Percentiles rank a stretch among this genome's conserved stretches.
Conservation (phyloP, 92 coral and sea anemone genomes). For the Epizoanthus rinbou region DNA sequence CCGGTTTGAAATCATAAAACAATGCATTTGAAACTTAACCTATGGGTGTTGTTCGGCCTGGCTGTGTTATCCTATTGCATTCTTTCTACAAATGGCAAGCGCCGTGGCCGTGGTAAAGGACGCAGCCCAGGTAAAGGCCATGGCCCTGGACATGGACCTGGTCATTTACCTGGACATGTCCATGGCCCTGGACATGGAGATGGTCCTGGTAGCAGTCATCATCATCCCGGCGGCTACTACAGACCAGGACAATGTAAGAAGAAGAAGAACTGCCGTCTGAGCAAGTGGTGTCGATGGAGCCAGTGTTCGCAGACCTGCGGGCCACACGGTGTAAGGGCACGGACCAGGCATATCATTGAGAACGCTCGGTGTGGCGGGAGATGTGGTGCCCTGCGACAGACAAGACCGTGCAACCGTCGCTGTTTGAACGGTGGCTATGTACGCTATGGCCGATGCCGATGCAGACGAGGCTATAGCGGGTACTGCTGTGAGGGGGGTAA, state of each 20-base stretch:
- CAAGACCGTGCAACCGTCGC: constrained; percentile 18
- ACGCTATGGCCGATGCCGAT: constrained; percentile 21
- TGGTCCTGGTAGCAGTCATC: not conserved
- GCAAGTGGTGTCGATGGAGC: constrained; percentile 31
- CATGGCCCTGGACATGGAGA: not conserved
- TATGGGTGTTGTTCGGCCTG: not conserved
- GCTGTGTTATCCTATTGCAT: not conserved
- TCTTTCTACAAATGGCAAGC: not conserved
- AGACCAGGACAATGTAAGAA: constrained; percentile 12
- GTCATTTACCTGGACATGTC: too few species aligned
- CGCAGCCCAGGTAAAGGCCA: not conserved
- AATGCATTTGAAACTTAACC: constrained; percentile 9
- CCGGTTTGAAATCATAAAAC: not conserved
- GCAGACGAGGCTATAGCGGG: constrained; percentile 25
- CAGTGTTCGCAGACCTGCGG: constrained; percentile 30
- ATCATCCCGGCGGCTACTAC: not conserved
- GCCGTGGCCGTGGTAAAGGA: too few species aligned
- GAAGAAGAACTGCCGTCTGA: constrained; percentile 26
- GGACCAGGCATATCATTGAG: constrained; percentile 36
- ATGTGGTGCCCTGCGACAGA: constrained; percentile 19
- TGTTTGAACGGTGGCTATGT: constrained; percentile 27
- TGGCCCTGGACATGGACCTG: too few species aligned
- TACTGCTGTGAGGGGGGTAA: constrained; percentile 31
- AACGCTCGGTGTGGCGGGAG: constrained; percentile 21
- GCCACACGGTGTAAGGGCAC: not conserved